phyloP scores from a whole-genome alignment of 2,113 vertebrate species.

The Sigmodon hispidus region DNA sequence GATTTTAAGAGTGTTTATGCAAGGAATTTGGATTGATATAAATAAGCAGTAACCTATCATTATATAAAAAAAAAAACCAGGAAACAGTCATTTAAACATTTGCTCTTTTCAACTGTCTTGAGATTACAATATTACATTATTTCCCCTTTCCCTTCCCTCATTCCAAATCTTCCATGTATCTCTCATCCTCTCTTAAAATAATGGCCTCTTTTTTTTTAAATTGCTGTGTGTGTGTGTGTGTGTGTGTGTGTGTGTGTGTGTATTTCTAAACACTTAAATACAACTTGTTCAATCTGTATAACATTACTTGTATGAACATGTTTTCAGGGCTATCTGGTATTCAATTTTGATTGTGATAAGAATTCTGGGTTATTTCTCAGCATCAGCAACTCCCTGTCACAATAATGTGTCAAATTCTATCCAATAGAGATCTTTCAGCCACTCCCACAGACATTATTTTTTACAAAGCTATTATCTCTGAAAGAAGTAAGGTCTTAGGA shows the following conservation, averaged over 20 bases:
- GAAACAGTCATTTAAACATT: not conserved
- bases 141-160: not conserved
- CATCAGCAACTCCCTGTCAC: not conserved
- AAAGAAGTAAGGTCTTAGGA: not conserved
- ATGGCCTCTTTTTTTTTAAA: not conserved
- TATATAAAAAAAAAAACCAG: conserved; percentile 15
- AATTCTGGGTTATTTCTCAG: not conserved
- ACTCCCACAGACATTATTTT: not conserved
- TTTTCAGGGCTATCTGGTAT: not conserved
- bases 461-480: not conserved
- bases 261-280: not conserved
- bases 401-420: not conserved
- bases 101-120: not conserved
- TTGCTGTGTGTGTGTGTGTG: not conserved
- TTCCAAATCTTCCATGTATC: not conserved
- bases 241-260: not conserved
- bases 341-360: conserved; percentile 15
- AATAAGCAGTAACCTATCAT: conserved; percentile 6
- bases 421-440: not conserved
- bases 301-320: not conserved
- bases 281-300: not conserved
- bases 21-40: conserved; percentile 19
- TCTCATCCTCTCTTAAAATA: not conserved
- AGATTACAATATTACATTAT: not conserved
- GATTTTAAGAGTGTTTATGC: not conserved